Evolutionary conservation across 2,797 vertebrate genomes (phyloP), one percentile per base, ranked within the genome.

Genomic region (Corythornis leucogaster): DNA sequence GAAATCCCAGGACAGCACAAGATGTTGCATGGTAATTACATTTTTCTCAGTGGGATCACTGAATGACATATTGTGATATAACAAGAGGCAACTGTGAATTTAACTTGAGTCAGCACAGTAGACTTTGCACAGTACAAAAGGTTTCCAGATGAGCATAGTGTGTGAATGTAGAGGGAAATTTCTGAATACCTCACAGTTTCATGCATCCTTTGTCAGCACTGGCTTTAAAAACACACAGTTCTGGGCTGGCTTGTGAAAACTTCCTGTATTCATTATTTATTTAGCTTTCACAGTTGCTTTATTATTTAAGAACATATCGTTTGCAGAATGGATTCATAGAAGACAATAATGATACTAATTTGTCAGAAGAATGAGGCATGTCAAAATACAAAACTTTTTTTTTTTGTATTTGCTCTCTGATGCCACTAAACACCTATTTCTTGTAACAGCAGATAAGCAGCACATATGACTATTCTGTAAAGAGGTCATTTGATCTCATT

Each of bases 51-150:
- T 77, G 63, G 79, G 73, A 81, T 77, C 94, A 43, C 73, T 94
- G 94, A 95, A 76, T 95, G 92, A 85, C 83, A 77, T 78, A 61
- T 48, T 95, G 75, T 86, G 94, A 91, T 92, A 81, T 75, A 95
- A 85, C 87, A 95, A 71, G 80, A 95, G 70, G 90, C 92, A 96
- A 58, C 89, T 93, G 89, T 90, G 93, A 93, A 80, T 92, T 90
- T 85, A 87, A 80, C 92, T 95, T 89, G 61, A 89, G 74, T 93
- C 74, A 64, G 81, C 77, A 66, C 69, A 77, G 78, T 73, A 90
- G 86, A 68, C 69, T 87, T 85, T 78, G 43, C 75, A 51, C 67
- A 22, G 16, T 92, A 57, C 22, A 13, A 59, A 73, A 50, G n/a
- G 35, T 80, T 94, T 91, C 62, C 69, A 93, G 48, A 73, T 70